Evolutionary conservation across 2,888 invertebrate species (phyloP), one percentile per base, ranked within the genome.

Genomic region (Cantharis nigra): DNA sequence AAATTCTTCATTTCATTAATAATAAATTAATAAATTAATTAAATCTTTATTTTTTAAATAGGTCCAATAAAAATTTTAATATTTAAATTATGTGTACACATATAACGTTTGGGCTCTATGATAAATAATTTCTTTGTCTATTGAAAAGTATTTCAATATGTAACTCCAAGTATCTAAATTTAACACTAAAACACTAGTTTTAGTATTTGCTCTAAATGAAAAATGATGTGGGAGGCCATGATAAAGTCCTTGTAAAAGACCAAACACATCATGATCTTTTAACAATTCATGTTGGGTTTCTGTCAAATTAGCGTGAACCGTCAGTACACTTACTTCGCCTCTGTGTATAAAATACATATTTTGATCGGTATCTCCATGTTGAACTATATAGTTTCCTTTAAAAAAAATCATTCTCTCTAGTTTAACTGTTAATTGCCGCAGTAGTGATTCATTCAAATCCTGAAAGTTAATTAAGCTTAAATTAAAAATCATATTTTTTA

Each of bases 321-420:
- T 91, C 63, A 91, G 81, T 1, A 77, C 67, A 78, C 81, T 82
- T 11, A 90, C 91, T 87, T 90, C 90, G 79, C 91, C 91, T 81
- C 89, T 87, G 80, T 91, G 90, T 84, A 91, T 91, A 76, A 91
- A 91, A 80, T 91, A 91, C 85, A 91, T 91, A 76, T 90, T 90
- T 78, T 90, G 90, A 81, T 91, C 90, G 0, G 90, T 89, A 81
- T 91, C 91, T 0, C 91, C 91, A 49, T 89, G 88, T 80, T 91
- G 90, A 9, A 91, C 90, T 9, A 91, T 91, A 75, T 91, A 91
- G 83, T 91, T 90, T 7, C 90, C 90, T 2, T 90, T 89, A 80
- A 91, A 91, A 83, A 90, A 91, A 0, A 91, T 89, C 18, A 89
- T 89, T 74, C 90, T 90, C 16, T 88, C 88, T 84, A 91, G 86